These are phyloP conservation scores for Tragulus kanchil DNA, from an alignment of 2,113 vertebrate genomes.

Conservation along the genomic window DNA sequence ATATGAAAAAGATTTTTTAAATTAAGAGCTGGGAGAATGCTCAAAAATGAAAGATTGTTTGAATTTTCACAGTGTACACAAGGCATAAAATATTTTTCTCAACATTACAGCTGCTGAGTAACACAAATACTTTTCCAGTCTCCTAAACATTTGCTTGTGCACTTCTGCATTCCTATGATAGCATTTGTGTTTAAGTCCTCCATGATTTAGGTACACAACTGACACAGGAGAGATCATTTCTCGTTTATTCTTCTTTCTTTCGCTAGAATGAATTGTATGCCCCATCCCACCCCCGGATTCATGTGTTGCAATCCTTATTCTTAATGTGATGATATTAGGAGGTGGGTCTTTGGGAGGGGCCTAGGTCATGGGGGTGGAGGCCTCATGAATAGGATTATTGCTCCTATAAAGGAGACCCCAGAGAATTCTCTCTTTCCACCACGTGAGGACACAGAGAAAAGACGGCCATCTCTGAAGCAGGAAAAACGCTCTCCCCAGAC, in stretches of 20 bases:
- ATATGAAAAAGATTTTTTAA: constrained; percentile 47
- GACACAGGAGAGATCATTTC: not conserved
- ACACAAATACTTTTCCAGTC: constrained; percentile 53
- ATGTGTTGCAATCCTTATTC: not conserved
- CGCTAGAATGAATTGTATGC: not conserved
- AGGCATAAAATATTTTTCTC: constrained; percentile 60
- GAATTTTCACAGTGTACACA: constrained; percentile 40
- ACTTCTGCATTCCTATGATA: constrained; percentile 52
- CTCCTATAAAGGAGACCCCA: not conserved
- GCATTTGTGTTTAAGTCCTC: constrained; percentile 11
- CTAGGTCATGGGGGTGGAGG: not conserved
- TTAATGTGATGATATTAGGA: not conserved
- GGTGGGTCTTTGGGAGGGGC: not conserved
- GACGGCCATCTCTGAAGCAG: not conserved
- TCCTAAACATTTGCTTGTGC: constrained; percentile 50
- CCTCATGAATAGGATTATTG: not conserved
- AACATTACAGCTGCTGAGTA: constrained; percentile 66
- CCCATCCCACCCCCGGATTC: not conserved
- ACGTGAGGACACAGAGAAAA: not conserved
- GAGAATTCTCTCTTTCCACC: not conserved
- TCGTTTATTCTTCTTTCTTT: constrained; percentile 7
- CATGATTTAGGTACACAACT: not conserved
- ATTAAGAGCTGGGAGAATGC: constrained; percentile 40
- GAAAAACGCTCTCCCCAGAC: not conserved
- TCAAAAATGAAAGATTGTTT: constrained; percentile 51